These are phyloP conservation scores for Dendrolimus houi DNA, from an alignment of 2,888 invertebrate genomes.

Conservation along the genomic window DNA sequence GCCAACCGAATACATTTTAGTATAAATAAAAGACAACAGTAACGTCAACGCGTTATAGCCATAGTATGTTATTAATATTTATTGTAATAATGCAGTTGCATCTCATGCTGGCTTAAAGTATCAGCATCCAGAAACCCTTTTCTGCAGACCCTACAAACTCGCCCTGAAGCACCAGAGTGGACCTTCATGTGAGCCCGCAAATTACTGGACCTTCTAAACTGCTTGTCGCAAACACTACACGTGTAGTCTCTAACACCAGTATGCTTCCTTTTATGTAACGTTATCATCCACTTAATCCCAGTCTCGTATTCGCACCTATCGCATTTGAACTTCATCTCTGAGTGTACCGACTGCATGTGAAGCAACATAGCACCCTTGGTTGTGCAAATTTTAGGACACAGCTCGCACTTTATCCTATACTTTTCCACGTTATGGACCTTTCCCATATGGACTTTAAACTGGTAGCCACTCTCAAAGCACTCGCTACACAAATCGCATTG, in stretches of 20 bases:
- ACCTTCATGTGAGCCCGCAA: slow-evolving; percentile 53
- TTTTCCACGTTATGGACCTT: slow-evolving; percentile 55
- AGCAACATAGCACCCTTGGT: slow-evolving; percentile 71
- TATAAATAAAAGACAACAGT: too few relatives aligned
- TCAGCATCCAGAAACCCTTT: slow-evolving; percentile 38
- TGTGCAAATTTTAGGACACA: slow-evolving; percentile 54
- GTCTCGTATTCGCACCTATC: slow-evolving; percentile 52
- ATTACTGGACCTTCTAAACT: slow-evolving; percentile 72
- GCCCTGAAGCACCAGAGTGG: slow-evolving; percentile 43
- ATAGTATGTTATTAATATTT: slow-evolving; percentile 14
- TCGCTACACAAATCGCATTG: slow-evolving; percentile 41
- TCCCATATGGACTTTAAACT: slow-evolving; percentile 53
- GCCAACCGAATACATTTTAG: too few relatives aligned
- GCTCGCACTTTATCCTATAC: slow-evolving; percentile 46
- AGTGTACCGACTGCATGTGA: slow-evolving; percentile 69
- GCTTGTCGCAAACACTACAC: slow-evolving; percentile 73
- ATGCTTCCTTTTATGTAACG: slow-evolving; percentile 64
- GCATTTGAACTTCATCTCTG: slow-evolving; percentile 38
- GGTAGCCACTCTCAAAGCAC: slow-evolving; percentile 37
- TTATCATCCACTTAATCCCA: slow-evolving; percentile 47
- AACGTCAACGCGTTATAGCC: too few relatives aligned
- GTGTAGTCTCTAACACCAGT: slow-evolving; percentile 61
- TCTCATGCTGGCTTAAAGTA: slow-evolving; percentile 32
- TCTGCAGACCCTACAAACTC: slow-evolving; percentile 47
- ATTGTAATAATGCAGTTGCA: slow-evolving; percentile 33